These are phyloP conservation scores for Ceratosolen solmsi DNA, from an alignment of 1,140 invertebrate species.

Conservation along the genomic window DNA sequence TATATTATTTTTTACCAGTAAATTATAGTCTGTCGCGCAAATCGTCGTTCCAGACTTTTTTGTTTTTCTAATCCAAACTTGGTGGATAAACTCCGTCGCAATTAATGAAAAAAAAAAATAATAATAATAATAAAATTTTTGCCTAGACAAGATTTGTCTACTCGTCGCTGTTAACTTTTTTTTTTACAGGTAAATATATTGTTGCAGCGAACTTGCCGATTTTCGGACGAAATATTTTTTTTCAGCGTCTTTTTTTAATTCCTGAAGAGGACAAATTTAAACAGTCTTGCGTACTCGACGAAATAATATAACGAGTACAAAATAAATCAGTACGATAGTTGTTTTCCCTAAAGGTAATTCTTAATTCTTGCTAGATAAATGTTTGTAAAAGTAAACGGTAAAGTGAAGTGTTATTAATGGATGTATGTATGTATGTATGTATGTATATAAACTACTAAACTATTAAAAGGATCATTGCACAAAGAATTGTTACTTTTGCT, in stretches of 20 bases:
- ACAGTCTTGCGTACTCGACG: constrained; percentile 40
- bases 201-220: constrained; percentile 8
- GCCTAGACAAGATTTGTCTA: constrained; percentile 42
- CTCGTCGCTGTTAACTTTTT: constrained; percentile 29
- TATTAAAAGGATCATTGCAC: constrained; percentile 43
- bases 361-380: constrained; percentile 30
- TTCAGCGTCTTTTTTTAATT: neutral
- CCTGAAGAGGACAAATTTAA: constrained; percentile 25
- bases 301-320: constrained; percentile 39
- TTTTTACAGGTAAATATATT: constrained; percentile 25
- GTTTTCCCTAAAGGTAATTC: constrained; percentile 10
- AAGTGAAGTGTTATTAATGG: constrained; percentile 14
- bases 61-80: constrained; percentile 33
- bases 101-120: constrained; percentile 38
- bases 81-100: neutral
- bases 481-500: constrained; percentile 29
- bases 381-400: constrained; percentile 23
- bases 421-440: no score
- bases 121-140: no score
- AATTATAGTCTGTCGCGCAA: constrained; percentile 51
- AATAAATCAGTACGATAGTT: constrained; percentile 24
- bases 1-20: constrained; percentile 44
- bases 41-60: constrained; percentile 47
- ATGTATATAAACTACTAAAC: constrained; percentile 31
- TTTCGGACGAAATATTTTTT: constrained; percentile 16